Conservation (phyloP, 1,140 invertebrate species). For the Drosophila tristis region DNA sequence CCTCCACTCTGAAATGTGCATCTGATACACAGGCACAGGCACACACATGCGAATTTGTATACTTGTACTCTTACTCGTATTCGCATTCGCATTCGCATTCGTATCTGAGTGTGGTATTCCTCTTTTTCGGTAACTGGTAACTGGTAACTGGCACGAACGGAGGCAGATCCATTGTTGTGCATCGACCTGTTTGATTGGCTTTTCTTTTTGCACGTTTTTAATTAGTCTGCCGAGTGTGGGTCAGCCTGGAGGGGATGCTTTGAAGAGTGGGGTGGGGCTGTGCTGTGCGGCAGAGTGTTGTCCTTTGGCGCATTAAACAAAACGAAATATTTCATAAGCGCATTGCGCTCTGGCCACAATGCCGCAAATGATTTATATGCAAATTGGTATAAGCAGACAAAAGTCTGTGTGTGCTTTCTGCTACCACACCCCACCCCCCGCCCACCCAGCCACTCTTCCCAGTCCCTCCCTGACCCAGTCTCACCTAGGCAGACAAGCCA, state of each 20-base stretch:
- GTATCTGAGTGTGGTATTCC: slow-evolving; percentile 2
- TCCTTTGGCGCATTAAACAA: slow-evolving; percentile 68
- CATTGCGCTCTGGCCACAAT: slow-evolving; percentile 72
- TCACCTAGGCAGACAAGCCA: slow-evolving; percentile 43
- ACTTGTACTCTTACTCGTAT: too few relatives aligned
- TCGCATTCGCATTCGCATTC: too few relatives aligned
- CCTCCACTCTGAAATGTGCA: slow-evolving; percentile 17
- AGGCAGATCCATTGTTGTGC: slow-evolving; percentile 63
- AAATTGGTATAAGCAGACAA: slow-evolving; percentile 53
- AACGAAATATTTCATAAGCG: slow-evolving; percentile 78
- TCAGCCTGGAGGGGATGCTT: not conserved
- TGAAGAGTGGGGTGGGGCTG: not conserved
- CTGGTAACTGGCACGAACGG: slow-evolving; percentile 22
- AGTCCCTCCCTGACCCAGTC: slow-evolving; percentile 13
- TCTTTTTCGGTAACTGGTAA: slow-evolving; percentile 25
- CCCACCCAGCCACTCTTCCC: not conserved
- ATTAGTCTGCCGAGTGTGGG: slow-evolving; percentile 48
- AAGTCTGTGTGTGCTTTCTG: slow-evolving; percentile 16
- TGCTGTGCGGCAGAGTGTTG: slow-evolving; percentile 38
- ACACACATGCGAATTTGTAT: not conserved
- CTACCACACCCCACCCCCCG: slow-evolving; percentile 5
- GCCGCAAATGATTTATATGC: slow-evolving; percentile 74
- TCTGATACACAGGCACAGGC: slow-evolving; percentile 14
- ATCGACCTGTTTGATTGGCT: slow-evolving; percentile 81
- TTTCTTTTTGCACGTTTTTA: slow-evolving; percentile 80